Conservation (phyloP, 2,113 vertebrate genomes). For the Oxyura jamaicensis region DNA sequence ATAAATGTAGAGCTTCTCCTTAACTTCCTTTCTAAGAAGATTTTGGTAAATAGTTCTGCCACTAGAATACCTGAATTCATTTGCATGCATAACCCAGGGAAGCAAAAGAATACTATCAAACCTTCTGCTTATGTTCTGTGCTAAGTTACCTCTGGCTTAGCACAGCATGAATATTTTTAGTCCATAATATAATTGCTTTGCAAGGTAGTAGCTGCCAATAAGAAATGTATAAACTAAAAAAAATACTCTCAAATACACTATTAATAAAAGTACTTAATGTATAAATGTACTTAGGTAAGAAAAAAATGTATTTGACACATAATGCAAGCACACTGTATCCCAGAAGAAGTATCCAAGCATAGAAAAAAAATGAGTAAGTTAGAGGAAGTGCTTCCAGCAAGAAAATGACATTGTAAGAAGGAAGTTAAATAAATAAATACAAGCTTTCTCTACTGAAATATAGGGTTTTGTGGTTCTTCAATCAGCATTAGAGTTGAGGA, state of each 20-base stretch:
- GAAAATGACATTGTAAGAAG: neutral
- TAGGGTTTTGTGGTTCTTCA: neutral
- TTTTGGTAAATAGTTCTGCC: neutral
- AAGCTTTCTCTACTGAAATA: neutral
- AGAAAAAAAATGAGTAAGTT: neutral
- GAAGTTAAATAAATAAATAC: neutral
- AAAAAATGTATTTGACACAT: neutral
- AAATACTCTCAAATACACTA: neutral
- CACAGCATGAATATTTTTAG: neutral
- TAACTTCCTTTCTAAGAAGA: neutral
- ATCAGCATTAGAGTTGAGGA: neutral
- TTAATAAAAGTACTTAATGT: neutral
- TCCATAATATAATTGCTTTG: neutral
- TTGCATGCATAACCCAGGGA: neutral
- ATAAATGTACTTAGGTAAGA: neutral
- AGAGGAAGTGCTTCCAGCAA: neutral
- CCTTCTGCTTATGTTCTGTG: neutral
- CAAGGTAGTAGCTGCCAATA: neutral
- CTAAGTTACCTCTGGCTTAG: neutral
- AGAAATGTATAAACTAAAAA: neutral
- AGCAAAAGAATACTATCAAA: constrained; percentile 16
- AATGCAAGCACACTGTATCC: neutral
- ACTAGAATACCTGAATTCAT: neutral
- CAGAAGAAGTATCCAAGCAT: neutral
- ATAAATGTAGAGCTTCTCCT: constrained; percentile 8